phyloP scores from a whole-genome alignment of 2,113 vertebrate genomes.

The Macaca fascicularis region DNA sequence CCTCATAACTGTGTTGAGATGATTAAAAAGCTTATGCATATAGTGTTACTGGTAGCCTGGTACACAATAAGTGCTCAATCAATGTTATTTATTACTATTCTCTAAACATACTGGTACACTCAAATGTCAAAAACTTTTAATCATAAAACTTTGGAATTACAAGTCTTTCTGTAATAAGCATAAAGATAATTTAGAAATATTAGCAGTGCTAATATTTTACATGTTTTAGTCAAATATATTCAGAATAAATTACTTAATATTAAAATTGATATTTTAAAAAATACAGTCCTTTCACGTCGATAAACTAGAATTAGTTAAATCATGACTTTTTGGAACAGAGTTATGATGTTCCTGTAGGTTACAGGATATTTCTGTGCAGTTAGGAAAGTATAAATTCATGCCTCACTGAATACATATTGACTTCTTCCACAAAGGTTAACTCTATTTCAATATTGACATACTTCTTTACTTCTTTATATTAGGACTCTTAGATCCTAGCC shows the following conservation, averaged over 20 bases:
- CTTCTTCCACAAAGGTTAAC: slow-evolving; percentile 41
- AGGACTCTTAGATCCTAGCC: not conserved
- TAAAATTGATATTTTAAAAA: slow-evolving; percentile 16
- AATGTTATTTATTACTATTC: not conserved
- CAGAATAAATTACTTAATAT: not conserved
- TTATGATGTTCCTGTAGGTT: slow-evolving; percentile 24
- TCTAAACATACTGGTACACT: not conserved
- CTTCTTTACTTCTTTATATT: not conserved
- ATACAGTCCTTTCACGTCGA: not conserved
- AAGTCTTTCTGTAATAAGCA: not conserved
- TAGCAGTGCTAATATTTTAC: not conserved
- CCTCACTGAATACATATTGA: slow-evolving; percentile 30
- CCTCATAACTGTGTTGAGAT: not conserved
- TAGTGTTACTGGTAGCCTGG: not conserved
- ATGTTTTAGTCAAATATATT: not conserved
- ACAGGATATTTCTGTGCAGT: not conserved
- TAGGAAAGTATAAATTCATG: not conserved
- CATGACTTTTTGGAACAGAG: not conserved
- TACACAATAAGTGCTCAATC: not conserved
- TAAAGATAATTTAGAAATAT: slow-evolving; percentile 14
- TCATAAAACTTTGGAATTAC: not conserved
- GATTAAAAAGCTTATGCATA: not conserved
- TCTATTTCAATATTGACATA: slow-evolving; percentile 51
- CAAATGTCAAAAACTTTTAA: not conserved
- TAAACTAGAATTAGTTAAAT: not conserved